phyloP scores from a whole-genome alignment of 64 coral and sea anemone species.

The Dendronephthya gigantea region DNA sequence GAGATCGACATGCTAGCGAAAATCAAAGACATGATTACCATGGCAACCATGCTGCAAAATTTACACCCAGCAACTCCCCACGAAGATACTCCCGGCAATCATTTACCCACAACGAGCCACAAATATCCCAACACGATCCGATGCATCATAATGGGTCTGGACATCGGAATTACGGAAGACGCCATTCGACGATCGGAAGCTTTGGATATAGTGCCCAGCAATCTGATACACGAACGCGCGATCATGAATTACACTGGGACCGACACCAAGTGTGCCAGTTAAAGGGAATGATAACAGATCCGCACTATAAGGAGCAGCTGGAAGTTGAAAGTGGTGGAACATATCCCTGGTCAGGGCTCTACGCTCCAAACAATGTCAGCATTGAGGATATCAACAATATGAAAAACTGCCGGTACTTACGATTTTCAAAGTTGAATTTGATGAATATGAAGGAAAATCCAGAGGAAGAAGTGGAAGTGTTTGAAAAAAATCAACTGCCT shows the following conservation, averaged over 20 bases:
- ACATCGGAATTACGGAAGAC: not conserved
- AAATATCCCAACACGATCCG: not conserved
- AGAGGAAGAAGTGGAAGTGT: conserved; percentile 7
- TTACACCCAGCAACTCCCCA: not conserved
- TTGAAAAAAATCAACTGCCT: not conserved
- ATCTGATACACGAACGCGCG: not conserved
- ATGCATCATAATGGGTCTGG: not conserved
- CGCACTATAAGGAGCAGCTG: conserved; percentile 3
- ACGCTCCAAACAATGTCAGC: not conserved
- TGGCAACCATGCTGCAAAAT: not conserved
- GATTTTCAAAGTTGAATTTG: not conserved
- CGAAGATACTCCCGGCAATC: not conserved
- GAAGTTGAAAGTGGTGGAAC: not conserved
- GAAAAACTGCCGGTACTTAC: not conserved
- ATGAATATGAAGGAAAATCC: conserved; percentile 9
- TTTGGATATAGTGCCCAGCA: not conserved
- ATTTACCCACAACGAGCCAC: not conserved
- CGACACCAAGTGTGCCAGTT: not conserved
- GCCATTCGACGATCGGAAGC: not conserved
- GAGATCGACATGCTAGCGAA: not conserved
- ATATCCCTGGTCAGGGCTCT: not conserved
- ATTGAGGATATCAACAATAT: not conserved
- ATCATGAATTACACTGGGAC: conserved; percentile 1
- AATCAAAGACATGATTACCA: not conserved
- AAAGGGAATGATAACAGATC: not conserved